Evolutionary conservation across 37 sponge, comb jelly and placozoan species (phyloP), one percentile per base, ranked within the genome.

Genomic region (Axinella damicornis): DNA sequence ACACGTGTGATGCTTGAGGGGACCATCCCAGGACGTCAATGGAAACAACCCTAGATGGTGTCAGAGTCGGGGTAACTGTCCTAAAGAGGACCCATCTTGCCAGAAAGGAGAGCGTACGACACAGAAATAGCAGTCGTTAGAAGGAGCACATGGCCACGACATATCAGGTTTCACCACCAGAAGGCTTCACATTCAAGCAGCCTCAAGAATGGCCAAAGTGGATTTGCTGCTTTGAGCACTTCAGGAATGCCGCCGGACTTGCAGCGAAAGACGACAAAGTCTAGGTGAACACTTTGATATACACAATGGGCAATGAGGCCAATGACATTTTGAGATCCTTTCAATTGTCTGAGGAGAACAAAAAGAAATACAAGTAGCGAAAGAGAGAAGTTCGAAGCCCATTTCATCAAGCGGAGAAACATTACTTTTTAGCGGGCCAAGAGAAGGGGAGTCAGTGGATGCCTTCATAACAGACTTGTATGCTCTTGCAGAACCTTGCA

Each of bases 161-260:
- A 9, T 83, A 73, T 61, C 73, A 73, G 36, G 71, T 77, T 56
- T 36, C 81, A 58, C 85, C 85, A 34, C 81, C 81, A 28, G 81
- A 87, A 71, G 22, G 27, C 9, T 87, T 87, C 32, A 55, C 5
- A 57, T 87, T 87, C 59, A 72, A 31, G 5, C 27, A 80, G 22
- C 88, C 88, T 2, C 69, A 87, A 30, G 80, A 87, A 39, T 87
- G 88, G 88, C 75, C 88, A 24, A 73, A 35, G 52, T 87, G 88
- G 88, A 65, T 80, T 30, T n/a, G 87, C 13, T 21, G 80, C 6
- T 86, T 86, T 36, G 73, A 78, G 54, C 33, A 79, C 0, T 74
- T 87, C 37, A 19, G 81, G 31, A 35, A 57, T 22, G 88, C 81
- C 22, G 73, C 88, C 2, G 81, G 81, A 19, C 69, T 87, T 0